Evolutionary conservation across 2,113 vertebrate species (phyloP).

Genomic region (Sebastes schlegelii): DNA sequence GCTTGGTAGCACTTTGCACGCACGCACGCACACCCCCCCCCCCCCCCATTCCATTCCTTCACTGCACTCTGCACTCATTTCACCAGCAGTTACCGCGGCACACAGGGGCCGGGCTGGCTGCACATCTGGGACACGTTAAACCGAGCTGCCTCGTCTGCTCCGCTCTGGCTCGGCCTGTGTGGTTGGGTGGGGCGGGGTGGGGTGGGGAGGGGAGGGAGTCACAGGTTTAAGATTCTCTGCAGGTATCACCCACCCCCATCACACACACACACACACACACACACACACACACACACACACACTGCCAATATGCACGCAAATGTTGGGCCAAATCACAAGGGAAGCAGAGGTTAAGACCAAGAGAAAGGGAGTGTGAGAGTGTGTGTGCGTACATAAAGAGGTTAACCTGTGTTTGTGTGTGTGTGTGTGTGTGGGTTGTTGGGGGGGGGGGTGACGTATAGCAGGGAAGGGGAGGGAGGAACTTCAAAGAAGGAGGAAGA

Average conservation of each 20-base stretch:
- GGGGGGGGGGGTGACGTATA: conserved; percentile 3
- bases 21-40: too few species aligned
- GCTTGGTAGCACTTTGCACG: conserved; percentile 22
- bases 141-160: conserved; percentile 62
- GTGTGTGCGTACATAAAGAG: conserved; percentile 20
- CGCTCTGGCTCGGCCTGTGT: conserved; percentile 33
- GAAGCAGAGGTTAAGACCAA: conserved; percentile 26
- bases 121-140: conserved; percentile 86
- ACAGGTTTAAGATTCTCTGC: conserved; percentile 58
- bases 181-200: conserved; percentile 32
- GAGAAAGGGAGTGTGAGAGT: conserved; percentile 19
- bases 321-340: conserved; percentile 21
- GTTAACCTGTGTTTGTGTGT: conserved; percentile 61
- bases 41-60: conserved; percentile 4
- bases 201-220: conserved; percentile 31
- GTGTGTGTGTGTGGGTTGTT: not conserved
- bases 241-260: conserved; percentile 57
- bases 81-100: conserved; percentile 51
- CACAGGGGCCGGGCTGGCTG: conserved; percentile 47
- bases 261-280: too few species aligned
- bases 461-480: conserved; percentile 12
- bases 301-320: not conserved
- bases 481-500: conserved; percentile 56
- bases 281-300: not conserved
- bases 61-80: conserved; percentile 37